Evolutionary conservation across 2,797 vertebrate species (phyloP).

Genomic region (Xerus rutilus): DNA sequence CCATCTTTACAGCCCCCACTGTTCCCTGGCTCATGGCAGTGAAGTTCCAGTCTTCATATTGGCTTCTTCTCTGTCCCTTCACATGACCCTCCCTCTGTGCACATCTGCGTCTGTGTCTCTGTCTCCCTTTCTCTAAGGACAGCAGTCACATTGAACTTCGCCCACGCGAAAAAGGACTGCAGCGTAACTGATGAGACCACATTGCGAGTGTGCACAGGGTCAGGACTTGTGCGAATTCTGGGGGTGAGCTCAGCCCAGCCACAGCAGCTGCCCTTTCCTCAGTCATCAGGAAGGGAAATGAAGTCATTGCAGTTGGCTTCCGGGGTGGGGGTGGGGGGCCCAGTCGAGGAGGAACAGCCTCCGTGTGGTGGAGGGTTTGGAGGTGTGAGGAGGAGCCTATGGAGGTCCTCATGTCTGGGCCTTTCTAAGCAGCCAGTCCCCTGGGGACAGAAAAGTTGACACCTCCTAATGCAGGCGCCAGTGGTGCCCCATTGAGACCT

Average conservation of each 20-base stretch:
- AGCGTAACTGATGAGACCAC: background rate
- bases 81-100: no score
- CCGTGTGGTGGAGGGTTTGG: no score
- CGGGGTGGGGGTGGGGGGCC: background rate
- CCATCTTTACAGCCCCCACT: background rate
- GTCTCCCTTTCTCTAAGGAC: background rate
- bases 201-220: no score
- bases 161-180: background rate
- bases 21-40: background rate
- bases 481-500: background rate
- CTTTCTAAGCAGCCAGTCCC: background rate
- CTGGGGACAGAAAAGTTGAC: background rate
- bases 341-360: background rate
- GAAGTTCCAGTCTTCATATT: background rate
- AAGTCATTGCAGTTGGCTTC: background rate
- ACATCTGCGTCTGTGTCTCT: no score
- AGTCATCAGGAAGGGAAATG: background rate
- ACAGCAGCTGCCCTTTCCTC: background rate
- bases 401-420: background rate
- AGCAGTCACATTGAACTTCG: background rate
- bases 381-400: background rate
- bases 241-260: background rate
- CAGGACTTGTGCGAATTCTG: accelerated
- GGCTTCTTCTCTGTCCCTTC: background rate
- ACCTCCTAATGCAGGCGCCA: background rate